These are phyloP conservation scores for Noctilio leporinus DNA, from an alignment of 2,113 vertebrate genomes.

Conservation along the genomic window DNA sequence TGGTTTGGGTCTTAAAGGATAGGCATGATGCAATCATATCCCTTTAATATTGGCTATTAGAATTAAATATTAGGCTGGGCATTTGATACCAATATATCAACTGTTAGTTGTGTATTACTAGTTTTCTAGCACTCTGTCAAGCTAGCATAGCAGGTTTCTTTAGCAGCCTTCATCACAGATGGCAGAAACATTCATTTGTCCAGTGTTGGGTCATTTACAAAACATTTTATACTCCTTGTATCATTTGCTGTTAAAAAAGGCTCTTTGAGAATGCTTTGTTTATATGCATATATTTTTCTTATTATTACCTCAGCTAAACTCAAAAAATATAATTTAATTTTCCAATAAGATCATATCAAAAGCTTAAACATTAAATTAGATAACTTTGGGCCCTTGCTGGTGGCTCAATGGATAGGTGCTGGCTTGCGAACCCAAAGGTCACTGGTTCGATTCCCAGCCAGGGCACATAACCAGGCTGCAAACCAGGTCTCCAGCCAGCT, in stretches of 20 bases:
- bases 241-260: conserved; percentile 1
- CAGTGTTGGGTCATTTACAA: conserved; percentile 25
- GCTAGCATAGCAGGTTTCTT: background rate
- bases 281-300: conserved; percentile 3
- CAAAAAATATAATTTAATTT: background rate
- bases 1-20: background rate
- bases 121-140: conserved; percentile 3
- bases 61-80: background rate
- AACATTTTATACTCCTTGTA: conserved; percentile 23
- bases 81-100: background rate
- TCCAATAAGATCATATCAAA: conserved; percentile 19
- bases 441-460: too few relatives aligned
- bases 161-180: background rate
- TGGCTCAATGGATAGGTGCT: too few relatives aligned
- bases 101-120: background rate
- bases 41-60: background rate
- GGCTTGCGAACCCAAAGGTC: too few relatives aligned
- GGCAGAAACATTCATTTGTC: background rate
- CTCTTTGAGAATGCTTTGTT: conserved; percentile 23
- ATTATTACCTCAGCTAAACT: background rate
- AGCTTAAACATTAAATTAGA: conserved; percentile 10
- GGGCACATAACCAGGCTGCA: too few relatives aligned
- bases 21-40: background rate
- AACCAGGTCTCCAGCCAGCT: too few relatives aligned
- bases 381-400: too few relatives aligned